Base-by-base conservation (phyloP, 1,140 invertebrate species). In the Schlechtendalia chinensis region DNA sequence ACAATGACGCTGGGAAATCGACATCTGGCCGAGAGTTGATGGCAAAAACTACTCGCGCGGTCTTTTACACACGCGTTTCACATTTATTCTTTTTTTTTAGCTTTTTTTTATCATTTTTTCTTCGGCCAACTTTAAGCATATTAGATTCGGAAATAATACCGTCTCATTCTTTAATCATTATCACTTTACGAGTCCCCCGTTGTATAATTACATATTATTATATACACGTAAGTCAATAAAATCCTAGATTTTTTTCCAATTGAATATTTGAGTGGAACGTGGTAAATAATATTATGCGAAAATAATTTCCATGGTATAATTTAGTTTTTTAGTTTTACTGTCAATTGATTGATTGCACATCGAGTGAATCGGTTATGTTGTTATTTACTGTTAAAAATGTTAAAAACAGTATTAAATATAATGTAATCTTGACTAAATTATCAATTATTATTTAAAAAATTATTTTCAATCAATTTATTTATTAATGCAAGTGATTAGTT, bases 1-100 rank as follows among this genome's bases (percentile, higher is more conserved):
- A 69, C 39, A 17, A 67, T n/a, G 65, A 67, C 19, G 27, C 54
- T 59, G 72, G 53, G 72, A 75, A 75, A 75, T 75, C 72, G 72
- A 75, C 72, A 75, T 39, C 72, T 58, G 72, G 29, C 58, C n/a
- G 53, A 22, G n/a, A 22, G 72, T 75, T 54, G 72, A 75, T 59
- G 39, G 19, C 72, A n/a, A 59, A 75, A 22, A 45, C 72, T 75
- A 39, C 54, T 59, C 12, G 29, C 39, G 32, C n/a, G 29, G 17
- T 75, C 19, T 59, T n/a, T 75, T 59, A 75, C 29, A 69, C 32
- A 22, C 50, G 54, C 22, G 39, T 69, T 22, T 69, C 67, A 17
- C 47, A 47, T 39, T 39, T 39, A 39, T 39, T 39, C 3, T 39
- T 39, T 39, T 47, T 69, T 67, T 32, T 63, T 72, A 1, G 27